A percentile compares a stretch with the other conserved stretches of the same genome.
Conservation (phyloP, 2,888 invertebrate species). For the Luffia ferchaultella region DNA sequence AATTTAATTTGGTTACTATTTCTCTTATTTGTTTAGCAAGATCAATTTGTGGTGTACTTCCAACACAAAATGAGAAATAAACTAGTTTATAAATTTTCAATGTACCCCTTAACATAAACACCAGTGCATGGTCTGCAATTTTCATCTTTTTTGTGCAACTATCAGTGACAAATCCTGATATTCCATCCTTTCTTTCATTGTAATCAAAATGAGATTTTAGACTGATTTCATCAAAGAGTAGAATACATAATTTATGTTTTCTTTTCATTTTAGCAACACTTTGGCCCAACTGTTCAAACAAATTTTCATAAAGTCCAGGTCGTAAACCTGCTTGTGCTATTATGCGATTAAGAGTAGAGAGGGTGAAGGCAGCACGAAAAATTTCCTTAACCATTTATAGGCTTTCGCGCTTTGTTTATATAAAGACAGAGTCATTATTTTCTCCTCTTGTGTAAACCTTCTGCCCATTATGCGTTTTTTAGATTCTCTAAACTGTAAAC, state of each 20-base stretch:
- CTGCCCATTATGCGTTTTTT: no score
- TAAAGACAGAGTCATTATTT: slow-evolving; percentile 6
- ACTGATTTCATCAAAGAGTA: neutral
- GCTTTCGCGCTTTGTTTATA: slow-evolving; percentile 9
- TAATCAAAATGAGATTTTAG: neutral
- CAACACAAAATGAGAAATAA: slow-evolving; percentile 10
- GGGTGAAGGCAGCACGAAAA: neutral
- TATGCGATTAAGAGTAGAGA: neutral
- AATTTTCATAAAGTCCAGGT: neutral
- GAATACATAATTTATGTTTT: neutral
- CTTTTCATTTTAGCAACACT: neutral
- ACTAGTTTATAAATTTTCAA: slow-evolving; percentile 12
- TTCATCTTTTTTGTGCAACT: neutral
- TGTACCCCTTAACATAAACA: slow-evolving; percentile 11
- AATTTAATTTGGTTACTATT: neutral
- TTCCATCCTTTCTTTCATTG: neutral
- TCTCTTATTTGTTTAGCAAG: slow-evolving; percentile 5
- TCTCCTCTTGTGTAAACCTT: no score
- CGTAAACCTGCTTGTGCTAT: no score
- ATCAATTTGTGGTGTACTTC: no score
- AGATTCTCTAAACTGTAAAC: slow-evolving; percentile 6
- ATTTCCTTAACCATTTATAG: slow-evolving; percentile 2
- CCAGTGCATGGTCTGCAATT: slow-evolving; percentile 13
- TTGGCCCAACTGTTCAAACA: neutral
- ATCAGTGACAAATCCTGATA: neutral